A percentile compares a stretch with the other conserved stretches of the same genome.
Evolutionary conservation across 2,888 invertebrate species (phyloP).

Genomic region (Dioctria linearis): DNA sequence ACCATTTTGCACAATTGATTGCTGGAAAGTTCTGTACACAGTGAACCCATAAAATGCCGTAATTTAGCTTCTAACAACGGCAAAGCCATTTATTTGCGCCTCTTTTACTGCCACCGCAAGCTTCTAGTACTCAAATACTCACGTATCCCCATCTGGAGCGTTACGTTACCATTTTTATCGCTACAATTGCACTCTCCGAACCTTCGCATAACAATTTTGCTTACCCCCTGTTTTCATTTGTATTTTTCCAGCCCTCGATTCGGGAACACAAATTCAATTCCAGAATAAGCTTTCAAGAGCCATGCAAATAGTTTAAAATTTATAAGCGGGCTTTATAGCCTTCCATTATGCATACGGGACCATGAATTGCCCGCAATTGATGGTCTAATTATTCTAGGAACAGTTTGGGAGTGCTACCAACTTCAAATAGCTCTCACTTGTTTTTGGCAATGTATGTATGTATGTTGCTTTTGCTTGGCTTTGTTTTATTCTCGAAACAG

Average conservation of each 20-base stretch:
- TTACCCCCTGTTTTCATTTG: slow-evolving; percentile 12
- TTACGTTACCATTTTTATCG: slow-evolving; percentile 35
- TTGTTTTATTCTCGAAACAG: slow-evolving; percentile 18
- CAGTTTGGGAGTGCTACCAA: slow-evolving; percentile 54
- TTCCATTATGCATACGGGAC: slow-evolving; percentile 52
- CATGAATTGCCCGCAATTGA: slow-evolving; percentile 69
- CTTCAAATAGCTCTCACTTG: slow-evolving; percentile 48
- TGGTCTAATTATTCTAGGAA: slow-evolving; percentile 69
- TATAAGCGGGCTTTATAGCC: slow-evolving; percentile 48
- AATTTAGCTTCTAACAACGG: slow-evolving; percentile 33
- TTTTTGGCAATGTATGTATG: not conserved
- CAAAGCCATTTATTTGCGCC: slow-evolving; percentile 41
- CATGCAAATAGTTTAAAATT: slow-evolving; percentile 52
- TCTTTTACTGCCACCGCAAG: slow-evolving; percentile 37
- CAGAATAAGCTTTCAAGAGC: slow-evolving; percentile 49
- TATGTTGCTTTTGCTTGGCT: not conserved
- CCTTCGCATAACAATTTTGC: not conserved
- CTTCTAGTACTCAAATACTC: slow-evolving; percentile 38
- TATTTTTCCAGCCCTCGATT: slow-evolving; percentile 48
- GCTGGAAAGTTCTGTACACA: slow-evolving; percentile 38
- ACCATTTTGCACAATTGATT: slow-evolving; percentile 41
- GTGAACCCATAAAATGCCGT: slow-evolving; percentile 37
- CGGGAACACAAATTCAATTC: slow-evolving; percentile 48
- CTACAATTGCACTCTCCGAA: slow-evolving; percentile 39
- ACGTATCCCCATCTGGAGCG: slow-evolving; percentile 45